Evolutionary conservation across 2,797 vertebrate species (phyloP), one percentile per base, ranked within the genome.

Genomic region (Gymnopithys bicolor): DNA sequence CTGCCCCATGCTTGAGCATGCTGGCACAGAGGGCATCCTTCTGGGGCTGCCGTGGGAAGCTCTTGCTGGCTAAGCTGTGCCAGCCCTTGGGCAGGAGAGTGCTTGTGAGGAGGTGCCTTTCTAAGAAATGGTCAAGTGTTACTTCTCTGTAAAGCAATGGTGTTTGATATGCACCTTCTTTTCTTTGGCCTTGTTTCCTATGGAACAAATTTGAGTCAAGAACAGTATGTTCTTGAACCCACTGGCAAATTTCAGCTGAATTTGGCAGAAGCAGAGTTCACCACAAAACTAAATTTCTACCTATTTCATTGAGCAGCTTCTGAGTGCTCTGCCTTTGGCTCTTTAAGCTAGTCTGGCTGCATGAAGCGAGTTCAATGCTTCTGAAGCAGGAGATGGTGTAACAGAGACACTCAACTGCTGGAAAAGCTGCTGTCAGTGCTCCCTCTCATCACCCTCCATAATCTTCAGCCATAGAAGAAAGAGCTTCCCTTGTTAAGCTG

Each of bases 1-100:
- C 45, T 84, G 58, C 22, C 25, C 17, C 0, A 0, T 23, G 45
- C n/a, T n/a, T 27, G 53, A 39, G 18, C 1, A 0, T 58, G 76
- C 53, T 4, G 3, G 23, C 4, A 9, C 19, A 37, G 37, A 7
- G 23, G 35, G 19, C 30, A 53, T 53, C 52, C 52, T 53, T 53
- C 28, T 53, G 52, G 30, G 19, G 21, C 39, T 75, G 73, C 28
- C 27, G 33, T 8, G 1, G 39, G 18, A 46, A 67, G 37, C 23
- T 82, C 51, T 69, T 69, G 49, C 69, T 76, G 17, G 1, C 68
- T 74, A 22, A 79, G 52, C 68, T 80, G 8, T 5, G 4, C 39
- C 5, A 3, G 39, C 23, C 37, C 33, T n/a, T 3, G 5, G 73
- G 41, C 39, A 59, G 52, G 35, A 49, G 28, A 19, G 58, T n/a